Evolutionary conservation across 2,888 invertebrate genomes (phyloP), one percentile per base, ranked within the genome.

Genomic region (Rhamnusium bicolor): DNA sequence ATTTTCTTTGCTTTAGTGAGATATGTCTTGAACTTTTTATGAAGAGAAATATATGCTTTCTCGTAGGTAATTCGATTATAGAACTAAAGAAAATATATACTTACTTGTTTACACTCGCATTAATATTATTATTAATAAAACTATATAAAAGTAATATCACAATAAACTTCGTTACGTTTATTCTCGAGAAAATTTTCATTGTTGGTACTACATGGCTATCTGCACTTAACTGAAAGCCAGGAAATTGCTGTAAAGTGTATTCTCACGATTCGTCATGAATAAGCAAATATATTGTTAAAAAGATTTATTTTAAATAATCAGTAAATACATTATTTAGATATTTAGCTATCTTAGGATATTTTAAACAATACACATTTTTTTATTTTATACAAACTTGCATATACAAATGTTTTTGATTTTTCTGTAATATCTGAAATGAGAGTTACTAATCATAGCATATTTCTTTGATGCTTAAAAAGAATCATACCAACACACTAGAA

Each of bases 141-240:
- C 73, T 76, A 73, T 75, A 76, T 61, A 80, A 60, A 67, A 79
- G 75, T 72, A 81, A 62, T 73, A 79, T 74, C 68, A 79, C 72
- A 53, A 70, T 46, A 60, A 77, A 63, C 47, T 62, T 67, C 70
- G 72, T 72, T 66, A 80, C 69, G 72, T 74, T 69, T 72, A 77
- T 76, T 58, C 61, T 61, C 74, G 78, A 72, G 68, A 76, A 72
- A 73, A 78, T 70, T 77, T 54, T 78, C 81, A 81, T 81, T 73
- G 78, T 80, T 73, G 72, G 74, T 68, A 72, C 81, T 79, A 80
- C 81, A 81, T 81, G 73, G 76, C 80, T 80, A 74, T 66, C 74
- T 63, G 60, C 47, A 58, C 74, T 56, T 74, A 71, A 77, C 77
- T 77, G 73, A 77, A 72, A 73, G 72, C 69, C 73, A 73, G 73